These are phyloP conservation scores for Marmota monax DNA, from an alignment of 2,113 vertebrate species.

Conservation along the genomic window DNA sequence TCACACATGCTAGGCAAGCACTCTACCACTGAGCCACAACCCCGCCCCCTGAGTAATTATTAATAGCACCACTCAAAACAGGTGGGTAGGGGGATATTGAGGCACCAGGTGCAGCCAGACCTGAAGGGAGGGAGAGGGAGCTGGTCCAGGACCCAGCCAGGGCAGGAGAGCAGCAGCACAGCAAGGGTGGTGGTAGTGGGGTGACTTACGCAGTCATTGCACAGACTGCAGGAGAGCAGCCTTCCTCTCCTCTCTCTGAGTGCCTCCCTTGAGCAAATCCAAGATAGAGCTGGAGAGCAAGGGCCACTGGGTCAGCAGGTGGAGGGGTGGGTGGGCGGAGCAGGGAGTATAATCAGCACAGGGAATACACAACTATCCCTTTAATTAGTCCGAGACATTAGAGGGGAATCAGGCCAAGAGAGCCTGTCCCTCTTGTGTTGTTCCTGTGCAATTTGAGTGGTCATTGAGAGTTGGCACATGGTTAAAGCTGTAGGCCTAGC, in stretches of 20 bases:
- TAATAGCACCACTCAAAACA: too few relatives aligned
- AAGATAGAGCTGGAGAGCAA: background rate
- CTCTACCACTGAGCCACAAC: too few relatives aligned
- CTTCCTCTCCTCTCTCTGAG: background rate
- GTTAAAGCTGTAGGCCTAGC: background rate
- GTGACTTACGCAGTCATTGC: background rate
- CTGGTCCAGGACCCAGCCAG: background rate
- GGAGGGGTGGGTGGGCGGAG: background rate
- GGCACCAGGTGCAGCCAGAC: background rate
- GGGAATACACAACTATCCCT: background rate
- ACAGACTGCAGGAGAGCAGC: too few relatives aligned
- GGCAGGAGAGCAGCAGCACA: background rate
- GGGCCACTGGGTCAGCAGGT: background rate
- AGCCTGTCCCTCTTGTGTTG: background rate
- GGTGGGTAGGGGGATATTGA: background rate
- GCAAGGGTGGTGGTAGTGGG: too few relatives aligned
- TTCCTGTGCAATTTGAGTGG: background rate
- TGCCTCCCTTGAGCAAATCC: conserved; percentile 33
- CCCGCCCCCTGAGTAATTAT: too few relatives aligned
- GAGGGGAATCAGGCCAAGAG: background rate
- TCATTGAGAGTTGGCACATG: background rate
- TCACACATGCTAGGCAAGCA: too few relatives aligned
- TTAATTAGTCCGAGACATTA: background rate
- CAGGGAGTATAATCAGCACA: background rate
- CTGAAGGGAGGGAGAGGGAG: background rate